These are phyloP conservation scores for Carduelis carduelis DNA, from an alignment of 2,797 vertebrate genomes.

Conservation along the genomic window DNA sequence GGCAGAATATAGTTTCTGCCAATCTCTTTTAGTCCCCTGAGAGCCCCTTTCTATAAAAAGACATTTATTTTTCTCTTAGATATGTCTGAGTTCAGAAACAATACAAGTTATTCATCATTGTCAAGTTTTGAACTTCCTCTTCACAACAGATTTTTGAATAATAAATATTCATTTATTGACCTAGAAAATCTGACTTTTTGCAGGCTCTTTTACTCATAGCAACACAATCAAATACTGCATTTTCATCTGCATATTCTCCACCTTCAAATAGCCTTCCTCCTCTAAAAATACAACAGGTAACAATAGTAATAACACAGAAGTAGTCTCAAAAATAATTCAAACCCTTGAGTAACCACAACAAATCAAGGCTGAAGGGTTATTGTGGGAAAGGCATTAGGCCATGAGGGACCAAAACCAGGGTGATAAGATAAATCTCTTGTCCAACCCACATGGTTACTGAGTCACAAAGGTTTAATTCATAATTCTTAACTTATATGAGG, in stretches of 20 bases:
- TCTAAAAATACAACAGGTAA: not conserved
- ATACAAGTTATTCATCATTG: constrained; percentile 8
- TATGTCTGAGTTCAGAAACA: not conserved
- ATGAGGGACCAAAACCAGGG: not conserved
- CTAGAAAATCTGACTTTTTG: constrained; percentile 13
- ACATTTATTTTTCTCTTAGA: not conserved
- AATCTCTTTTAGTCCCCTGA: not conserved
- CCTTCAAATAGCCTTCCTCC: not conserved
- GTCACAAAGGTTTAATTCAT: not conserved
- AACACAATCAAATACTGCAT: not conserved
- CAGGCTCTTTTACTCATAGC: not conserved
- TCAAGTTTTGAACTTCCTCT: not conserved
- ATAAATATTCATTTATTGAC: constrained; percentile 41
- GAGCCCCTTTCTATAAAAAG: not conserved
- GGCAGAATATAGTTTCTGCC: not conserved
- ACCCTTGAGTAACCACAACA: not conserved
- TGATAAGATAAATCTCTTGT: not conserved
- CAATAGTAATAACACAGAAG: not conserved
- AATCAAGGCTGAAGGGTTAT: not conserved
- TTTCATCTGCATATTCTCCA: not conserved
- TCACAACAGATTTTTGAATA: not conserved
- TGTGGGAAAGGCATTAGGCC: not conserved
- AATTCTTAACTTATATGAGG: not conserved
- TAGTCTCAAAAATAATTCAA: not conserved
- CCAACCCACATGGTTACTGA: not conserved